Base-by-base conservation (phyloP, 1,140 invertebrate species). In the Trichonephila clavata region DNA sequence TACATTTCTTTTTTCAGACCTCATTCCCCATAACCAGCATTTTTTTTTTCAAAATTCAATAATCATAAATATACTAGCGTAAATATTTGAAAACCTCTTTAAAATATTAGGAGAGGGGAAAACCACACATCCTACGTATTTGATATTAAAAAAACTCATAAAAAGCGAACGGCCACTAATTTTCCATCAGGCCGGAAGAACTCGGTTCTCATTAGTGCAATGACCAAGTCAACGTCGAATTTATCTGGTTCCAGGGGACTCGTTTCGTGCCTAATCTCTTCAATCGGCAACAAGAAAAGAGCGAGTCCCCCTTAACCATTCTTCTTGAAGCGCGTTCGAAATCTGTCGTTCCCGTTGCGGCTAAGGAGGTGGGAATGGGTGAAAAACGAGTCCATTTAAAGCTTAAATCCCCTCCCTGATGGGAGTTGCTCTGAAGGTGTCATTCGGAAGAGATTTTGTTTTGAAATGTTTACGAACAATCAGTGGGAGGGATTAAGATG, bases 201-300 rank as follows among this genome's bases (percentile, higher is more conserved):
- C 59, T 27, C 16, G 43, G 21, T n/a, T 13, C 57, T 50, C 57
- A 59, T 84, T 59, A 50, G 20, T 20, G 20, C 83, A 60, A 84
- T 32, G 83, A 60, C 50, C 83, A 84, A 84, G 50, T n/a, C 16
- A 59, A 84, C 83, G 83, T 84, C 83, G 83, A 59, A 43, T 84
- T 84, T 84, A 84, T 84, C 83, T 84, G 83, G 80, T 83, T 39
- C 39, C 32, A 39, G 4, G 80, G 50, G 83, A 59, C 83, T 32
- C n/a, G 83, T 84, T 77, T 59, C 83, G 83, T 84, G 83, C 83
- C 83, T 84, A 84, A 84, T 84, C 83, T 21, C 83, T 84, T 84
- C 83, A 84, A 84, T 84, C 83, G 83, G 83, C 71, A 39, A 77
- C 71, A 77, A 13, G 71, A 77, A 77, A 18, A 39, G 71, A 84